phyloP scores from a whole-genome alignment of 2,113 vertebrate species.

The Pionites leucogaster region DNA sequence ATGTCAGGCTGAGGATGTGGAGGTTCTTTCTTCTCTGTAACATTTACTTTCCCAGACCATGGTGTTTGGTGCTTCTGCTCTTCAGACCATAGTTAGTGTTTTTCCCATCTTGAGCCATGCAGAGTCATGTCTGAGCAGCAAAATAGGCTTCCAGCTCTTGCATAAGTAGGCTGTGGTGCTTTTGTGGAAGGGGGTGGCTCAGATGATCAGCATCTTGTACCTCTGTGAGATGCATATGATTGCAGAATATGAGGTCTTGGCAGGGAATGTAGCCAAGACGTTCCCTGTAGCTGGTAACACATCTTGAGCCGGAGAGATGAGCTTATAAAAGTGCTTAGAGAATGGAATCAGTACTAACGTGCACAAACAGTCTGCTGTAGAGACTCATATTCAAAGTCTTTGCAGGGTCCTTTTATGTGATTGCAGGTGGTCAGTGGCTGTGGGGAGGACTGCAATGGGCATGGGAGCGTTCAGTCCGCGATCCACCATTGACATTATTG shows the following conservation, averaged over 20 bases:
- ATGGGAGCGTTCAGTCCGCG: neutral
- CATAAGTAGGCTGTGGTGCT: neutral
- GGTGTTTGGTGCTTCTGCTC: neutral
- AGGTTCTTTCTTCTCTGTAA: neutral
- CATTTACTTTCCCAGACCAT: neutral
- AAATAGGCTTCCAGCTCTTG: neutral
- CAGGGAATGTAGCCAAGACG: neutral
- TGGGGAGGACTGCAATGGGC: neutral
- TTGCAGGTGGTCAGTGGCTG: neutral
- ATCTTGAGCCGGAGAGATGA: neutral
- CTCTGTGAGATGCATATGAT: neutral
- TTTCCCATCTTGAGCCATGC: neutral
- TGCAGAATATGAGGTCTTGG: neutral
- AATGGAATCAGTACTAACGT: fast-evolving
- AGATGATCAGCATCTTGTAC: neutral
- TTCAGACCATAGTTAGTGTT: neutral
- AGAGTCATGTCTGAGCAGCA: neutral
- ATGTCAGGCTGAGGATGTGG: neutral
- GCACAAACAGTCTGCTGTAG: neutral
- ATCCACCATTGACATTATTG: neutral
- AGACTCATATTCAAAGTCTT: neutral
- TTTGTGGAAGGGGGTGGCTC: neutral
- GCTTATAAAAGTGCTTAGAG: neutral
- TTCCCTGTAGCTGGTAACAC: neutral
- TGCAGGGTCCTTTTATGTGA: neutral